phyloP scores from a whole-genome alignment of 2,797 vertebrate genomes.

The Podarcis lilfordi region DNA sequence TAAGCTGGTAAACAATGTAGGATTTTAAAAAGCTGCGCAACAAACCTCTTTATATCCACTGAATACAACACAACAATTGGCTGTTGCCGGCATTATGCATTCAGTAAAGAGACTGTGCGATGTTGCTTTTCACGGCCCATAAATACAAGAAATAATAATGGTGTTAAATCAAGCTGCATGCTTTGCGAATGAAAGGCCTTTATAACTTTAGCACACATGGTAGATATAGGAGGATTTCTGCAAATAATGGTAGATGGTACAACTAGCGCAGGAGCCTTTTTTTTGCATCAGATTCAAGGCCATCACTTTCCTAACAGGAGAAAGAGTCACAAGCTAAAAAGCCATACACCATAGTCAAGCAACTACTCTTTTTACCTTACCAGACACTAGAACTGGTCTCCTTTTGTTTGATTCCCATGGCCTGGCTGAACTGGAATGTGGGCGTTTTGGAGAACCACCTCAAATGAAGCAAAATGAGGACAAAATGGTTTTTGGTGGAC shows the following conservation, averaged over 20 bases:
- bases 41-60: background rate
- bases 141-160: constrained; percentile 24
- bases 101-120: background rate
- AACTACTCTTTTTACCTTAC: background rate
- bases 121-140: background rate
- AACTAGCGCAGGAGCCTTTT: background rate
- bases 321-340: background rate
- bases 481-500: background rate
- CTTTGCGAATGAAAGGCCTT: constrained; percentile 11
- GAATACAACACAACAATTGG: background rate
- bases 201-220: background rate
- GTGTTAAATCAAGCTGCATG: constrained; percentile 25
- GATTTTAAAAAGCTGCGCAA: background rate
- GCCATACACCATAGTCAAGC: background rate
- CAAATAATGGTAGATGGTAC: background rate
- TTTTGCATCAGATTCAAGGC: background rate
- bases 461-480: background rate
- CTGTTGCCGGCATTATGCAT: background rate
- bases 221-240: background rate
- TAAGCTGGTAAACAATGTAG: background rate
- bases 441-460: background rate
- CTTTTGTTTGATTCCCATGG: background rate
- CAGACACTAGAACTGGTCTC: background rate
- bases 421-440: background rate
- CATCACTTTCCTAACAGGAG: background rate